Evolutionary conservation across 2,888 invertebrate species (phyloP), one percentile per base, ranked within the genome.

Genomic region (Mythimna lalbum): DNA sequence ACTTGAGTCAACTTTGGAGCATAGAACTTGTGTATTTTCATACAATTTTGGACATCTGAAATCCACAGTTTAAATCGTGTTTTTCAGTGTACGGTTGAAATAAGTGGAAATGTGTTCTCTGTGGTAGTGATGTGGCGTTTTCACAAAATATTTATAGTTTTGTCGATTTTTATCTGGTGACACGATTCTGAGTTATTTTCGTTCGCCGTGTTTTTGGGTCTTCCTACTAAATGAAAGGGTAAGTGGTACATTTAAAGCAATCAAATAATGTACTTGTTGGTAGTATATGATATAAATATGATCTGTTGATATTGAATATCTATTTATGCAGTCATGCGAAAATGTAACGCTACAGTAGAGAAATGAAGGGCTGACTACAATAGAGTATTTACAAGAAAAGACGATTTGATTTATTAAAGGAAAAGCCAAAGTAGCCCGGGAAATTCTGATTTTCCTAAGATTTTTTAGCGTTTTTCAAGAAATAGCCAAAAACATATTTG

Each of bases 221-320:
- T 67, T 68, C 66, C 52, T 63, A 62, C 73, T 84, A 82, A 86
- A 86, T 86, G 86, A 82, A 63, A 83, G 80, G 82, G 86, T 86
- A 65, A 85, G 85, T 85, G 21, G 19, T 61, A 65, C 33, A 39
- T 72, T 63, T 50, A 56, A 50, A 31, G n/a, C 52, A 5, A 33
- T 49, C 50, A 53, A 21, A 33, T 31, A 14, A 53, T 4, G 21
- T 17, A 31, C 12, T 7, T 39, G 19, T 6, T 52, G 3, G 10
- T 56, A 43, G 19, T 49, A 36, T 1, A 49, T 23, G 39, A 50
- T 72, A 75, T 68, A 27, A 50, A 50, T 72, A 23, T 33, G 50
- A 19, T 31, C 47, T n/a, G 4, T 52, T 43, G 43, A 47, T 21
- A 23, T 36, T 14, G 7, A 27, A 23, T 47, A 17, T 19, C 17